A percentile compares a stretch with the other conserved stretches of the same genome.
phyloP scores from a whole-genome alignment of 2,888 invertebrate species.

The Auanema freiburgensis region DNA sequence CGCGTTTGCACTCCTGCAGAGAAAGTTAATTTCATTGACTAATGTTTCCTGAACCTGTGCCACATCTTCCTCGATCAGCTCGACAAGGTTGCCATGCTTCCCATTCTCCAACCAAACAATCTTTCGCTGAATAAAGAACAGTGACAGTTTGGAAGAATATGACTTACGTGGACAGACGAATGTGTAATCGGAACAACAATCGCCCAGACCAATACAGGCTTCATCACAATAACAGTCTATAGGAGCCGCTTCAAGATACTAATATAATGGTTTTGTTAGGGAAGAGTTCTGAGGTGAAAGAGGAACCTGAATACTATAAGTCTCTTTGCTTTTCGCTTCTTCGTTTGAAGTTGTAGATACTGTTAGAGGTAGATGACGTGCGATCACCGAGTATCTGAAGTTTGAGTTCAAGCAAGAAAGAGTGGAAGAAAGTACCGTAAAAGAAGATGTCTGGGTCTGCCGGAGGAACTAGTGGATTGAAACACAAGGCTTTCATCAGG shows the following conservation, averaged over 20 bases:
- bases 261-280: neutral
- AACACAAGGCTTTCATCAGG: conserved; percentile 22
- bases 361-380: conserved; percentile 48
- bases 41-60: conserved; percentile 39
- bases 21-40: neutral
- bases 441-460: conserved; percentile 38
- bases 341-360: conserved; percentile 25
- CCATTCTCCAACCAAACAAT: conserved; percentile 52
- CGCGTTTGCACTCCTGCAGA: conserved; percentile 16
- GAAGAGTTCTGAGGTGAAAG: neutral
- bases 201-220: conserved; percentile 48
- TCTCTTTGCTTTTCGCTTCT: conserved; percentile 7
- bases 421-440: conserved; percentile 33
- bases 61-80: conserved; percentile 44
- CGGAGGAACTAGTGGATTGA: neutral
- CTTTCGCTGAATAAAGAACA: conserved; percentile 37
- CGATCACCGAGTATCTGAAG: conserved; percentile 53
- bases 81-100: conserved; percentile 45
- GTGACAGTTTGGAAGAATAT: neutral
- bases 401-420: neutral
- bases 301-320: conserved; percentile 10
- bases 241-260: conserved; percentile 31
- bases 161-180: conserved; percentile 55
- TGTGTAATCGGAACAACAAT: conserved; percentile 59
- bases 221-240: conserved; percentile 59